Conservation (phyloP, 2,888 invertebrate genomes). For the Apantesis nais region DNA sequence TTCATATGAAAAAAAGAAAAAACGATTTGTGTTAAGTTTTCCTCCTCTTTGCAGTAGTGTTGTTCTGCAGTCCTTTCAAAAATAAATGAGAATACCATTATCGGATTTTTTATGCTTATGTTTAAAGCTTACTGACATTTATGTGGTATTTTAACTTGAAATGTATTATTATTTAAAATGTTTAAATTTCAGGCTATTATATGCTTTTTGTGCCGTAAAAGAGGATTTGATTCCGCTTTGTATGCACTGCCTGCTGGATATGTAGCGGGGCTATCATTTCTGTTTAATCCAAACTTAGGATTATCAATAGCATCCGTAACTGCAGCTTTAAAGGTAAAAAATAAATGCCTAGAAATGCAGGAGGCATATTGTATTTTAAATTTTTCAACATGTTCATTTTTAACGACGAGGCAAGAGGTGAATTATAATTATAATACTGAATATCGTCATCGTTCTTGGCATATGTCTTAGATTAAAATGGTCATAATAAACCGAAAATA, state of each 20-base stretch:
- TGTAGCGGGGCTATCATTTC: conserved; percentile 81
- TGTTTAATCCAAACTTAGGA: conserved; percentile 81
- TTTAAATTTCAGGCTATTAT: conserved; percentile 73
- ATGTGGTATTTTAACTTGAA: not conserved
- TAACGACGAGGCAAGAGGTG: not conserved
- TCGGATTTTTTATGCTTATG: too few species aligned
- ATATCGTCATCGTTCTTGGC: too few species aligned
- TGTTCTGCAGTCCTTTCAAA: too few species aligned
- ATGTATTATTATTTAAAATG: not conserved
- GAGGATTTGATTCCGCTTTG: conserved; percentile 70
- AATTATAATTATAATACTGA: too few species aligned
- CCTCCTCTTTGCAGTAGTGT: too few species aligned
- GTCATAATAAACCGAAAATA: too few species aligned
- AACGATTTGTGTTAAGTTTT: too few species aligned
- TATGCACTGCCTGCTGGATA: conserved; percentile 84
- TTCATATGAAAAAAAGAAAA: too few species aligned
- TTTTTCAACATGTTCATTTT: too few species aligned
- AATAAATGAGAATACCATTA: too few species aligned
- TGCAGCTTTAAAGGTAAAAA: conserved; percentile 81
- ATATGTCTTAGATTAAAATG: too few species aligned
- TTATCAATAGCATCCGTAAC: conserved; percentile 81
- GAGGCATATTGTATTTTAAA: not conserved
- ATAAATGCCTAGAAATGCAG: not conserved
- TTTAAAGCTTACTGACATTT: not conserved
- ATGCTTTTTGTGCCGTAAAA: conserved; percentile 76